Conservation (phyloP, 1,140 invertebrate species). For the Pseudoatta argentina region DNA sequence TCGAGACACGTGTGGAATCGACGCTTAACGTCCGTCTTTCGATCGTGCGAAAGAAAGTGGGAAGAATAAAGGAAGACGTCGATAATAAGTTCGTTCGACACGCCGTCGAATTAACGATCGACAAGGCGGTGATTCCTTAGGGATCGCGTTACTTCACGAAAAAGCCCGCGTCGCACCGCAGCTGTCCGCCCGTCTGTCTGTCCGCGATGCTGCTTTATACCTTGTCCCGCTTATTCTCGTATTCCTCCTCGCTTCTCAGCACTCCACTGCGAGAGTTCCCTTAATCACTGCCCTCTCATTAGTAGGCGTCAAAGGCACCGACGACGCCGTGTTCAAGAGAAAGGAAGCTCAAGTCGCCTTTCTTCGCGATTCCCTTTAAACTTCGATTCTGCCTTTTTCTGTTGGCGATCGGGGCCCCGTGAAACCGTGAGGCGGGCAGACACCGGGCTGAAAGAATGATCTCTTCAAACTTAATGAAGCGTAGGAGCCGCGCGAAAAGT, state of each 20-base stretch:
- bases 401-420: slow-evolving; percentile 43
- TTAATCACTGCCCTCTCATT: slow-evolving; percentile 78
- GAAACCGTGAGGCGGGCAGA: slow-evolving; percentile 52
- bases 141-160: slow-evolving; percentile 52
- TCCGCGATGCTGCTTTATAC: slow-evolving; percentile 43
- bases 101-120: slow-evolving; percentile 64
- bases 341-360: slow-evolving; percentile 62
- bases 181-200: slow-evolving; percentile 62
- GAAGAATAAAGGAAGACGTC: slow-evolving; percentile 40
- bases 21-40: slow-evolving; percentile 1
- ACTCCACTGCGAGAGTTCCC: slow-evolving; percentile 50
- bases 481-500: slow-evolving; percentile 70
- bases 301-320: slow-evolving; percentile 78
- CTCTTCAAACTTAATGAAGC: slow-evolving; percentile 74
- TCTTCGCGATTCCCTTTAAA: slow-evolving; percentile 74
- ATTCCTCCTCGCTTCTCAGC: slow-evolving; percentile 52
- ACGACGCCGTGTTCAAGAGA: slow-evolving; percentile 65
- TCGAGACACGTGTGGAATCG: slow-evolving; percentile 4
- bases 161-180: slow-evolving; percentile 43
- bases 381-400: slow-evolving; percentile 70
- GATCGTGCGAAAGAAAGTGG: slow-evolving; percentile 25
- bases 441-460: slow-evolving; percentile 68
- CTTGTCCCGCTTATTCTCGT: slow-evolving; percentile 44
- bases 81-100: slow-evolving; percentile 71
- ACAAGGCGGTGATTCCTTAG: slow-evolving; percentile 46